Evolutionary conservation across 2,797 vertebrate species (phyloP).

Genomic region (Eidolon dupreanum): DNA sequence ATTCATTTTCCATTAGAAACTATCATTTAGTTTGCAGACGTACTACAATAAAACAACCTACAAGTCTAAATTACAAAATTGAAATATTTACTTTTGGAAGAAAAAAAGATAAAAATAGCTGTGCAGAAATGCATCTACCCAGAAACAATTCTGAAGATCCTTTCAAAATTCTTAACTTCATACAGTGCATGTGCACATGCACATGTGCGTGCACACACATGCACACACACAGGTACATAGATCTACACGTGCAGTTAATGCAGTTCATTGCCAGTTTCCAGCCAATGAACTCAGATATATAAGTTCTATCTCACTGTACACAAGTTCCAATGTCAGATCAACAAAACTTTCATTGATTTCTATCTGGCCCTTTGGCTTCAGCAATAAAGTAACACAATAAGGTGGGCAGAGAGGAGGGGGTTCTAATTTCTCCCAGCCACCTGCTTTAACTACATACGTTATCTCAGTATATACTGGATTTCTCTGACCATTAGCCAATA

Average conservation of each 20-base stretch:
- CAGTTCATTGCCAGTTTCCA: background rate
- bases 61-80: slow-evolving; percentile 4
- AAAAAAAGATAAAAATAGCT: background rate
- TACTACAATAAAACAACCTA: background rate
- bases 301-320: background rate
- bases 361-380: background rate
- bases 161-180: background rate
- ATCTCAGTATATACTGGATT: background rate
- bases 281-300: background rate
- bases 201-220: no score
- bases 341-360: slow-evolving; percentile 45
- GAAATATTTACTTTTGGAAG: slow-evolving; percentile 7
- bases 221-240: background rate
- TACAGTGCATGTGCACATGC: background rate
- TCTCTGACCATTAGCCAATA: slow-evolving; percentile 59
- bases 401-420: no score
- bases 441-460: background rate
- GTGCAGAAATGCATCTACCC: background rate
- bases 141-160: slow-evolving; percentile 36
- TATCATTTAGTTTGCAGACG: slow-evolving; percentile 30
- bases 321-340: slow-evolving; percentile 41
- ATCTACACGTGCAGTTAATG: background rate
- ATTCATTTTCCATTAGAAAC: slow-evolving; percentile 42
- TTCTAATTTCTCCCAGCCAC: background rate
- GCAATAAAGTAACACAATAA: background rate